Percentiles rank a stretch among this genome's conserved stretches.
phyloP scores from a whole-genome alignment of 2,113 vertebrate genomes.

The Nesogale talazaci region DNA sequence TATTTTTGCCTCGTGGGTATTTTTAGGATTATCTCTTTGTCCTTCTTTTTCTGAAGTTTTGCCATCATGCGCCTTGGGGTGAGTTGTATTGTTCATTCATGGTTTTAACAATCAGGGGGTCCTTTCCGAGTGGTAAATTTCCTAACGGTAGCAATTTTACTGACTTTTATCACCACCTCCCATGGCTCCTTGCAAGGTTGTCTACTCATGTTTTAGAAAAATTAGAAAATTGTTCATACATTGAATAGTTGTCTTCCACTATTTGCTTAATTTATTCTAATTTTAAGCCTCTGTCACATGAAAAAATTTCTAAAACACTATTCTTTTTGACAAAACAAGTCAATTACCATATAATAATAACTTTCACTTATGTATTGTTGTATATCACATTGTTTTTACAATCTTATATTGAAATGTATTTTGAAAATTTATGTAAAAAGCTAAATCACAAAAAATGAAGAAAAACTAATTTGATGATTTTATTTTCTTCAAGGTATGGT shows the following conservation, averaged over 20 bases:
- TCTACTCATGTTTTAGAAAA: slow-evolving; percentile 45
- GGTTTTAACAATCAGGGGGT: neutral
- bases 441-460: neutral
- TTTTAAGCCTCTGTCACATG: neutral
- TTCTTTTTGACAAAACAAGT: slow-evolving; percentile 3
- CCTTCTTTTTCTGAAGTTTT: slow-evolving; percentile 1
- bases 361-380: neutral
- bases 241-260: slow-evolving; percentile 4
- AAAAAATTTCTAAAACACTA: neutral
- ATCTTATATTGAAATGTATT: slow-evolving; percentile 23
- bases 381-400: neutral
- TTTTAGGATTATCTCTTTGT: neutral
- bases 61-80: neutral
- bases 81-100: slow-evolving; percentile 12
- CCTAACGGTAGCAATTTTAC: too few relatives aligned
- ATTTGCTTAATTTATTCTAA: slow-evolving; percentile 19
- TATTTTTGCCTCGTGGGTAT: neutral
- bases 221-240: neutral
- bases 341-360: neutral
- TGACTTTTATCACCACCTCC: neutral
- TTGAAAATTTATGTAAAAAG: neutral
- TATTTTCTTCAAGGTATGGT: slow-evolving; percentile 2
- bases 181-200: neutral
- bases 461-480: neutral
- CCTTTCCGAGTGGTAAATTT: neutral